Evolutionary conservation across 2,888 invertebrate genomes (phyloP).

Genomic region (Arenicola marina): DNA sequence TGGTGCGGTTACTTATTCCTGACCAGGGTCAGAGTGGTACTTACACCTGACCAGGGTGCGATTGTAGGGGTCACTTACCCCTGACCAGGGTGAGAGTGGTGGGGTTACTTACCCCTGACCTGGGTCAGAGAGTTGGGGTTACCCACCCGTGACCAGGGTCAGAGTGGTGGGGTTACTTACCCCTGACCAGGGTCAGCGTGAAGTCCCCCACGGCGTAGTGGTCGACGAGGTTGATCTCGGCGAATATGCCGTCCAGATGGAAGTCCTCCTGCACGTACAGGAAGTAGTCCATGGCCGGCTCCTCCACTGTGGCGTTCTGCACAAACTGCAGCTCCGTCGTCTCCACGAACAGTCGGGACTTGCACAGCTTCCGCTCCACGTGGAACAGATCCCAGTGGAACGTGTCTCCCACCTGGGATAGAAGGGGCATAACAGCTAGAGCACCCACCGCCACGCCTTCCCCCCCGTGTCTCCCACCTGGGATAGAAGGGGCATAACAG

Average conservation of each 20-base stretch:
- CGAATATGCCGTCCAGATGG: constrained; percentile 42
- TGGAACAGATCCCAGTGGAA: constrained; percentile 43
- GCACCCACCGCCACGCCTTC: too few species aligned
- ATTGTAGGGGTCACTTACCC: too few species aligned
- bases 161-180: too few species aligned
- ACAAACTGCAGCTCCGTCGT: constrained; percentile 30
- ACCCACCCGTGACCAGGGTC: too few species aligned
- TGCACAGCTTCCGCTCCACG: constrained; percentile 40
- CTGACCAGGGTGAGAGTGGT: too few species aligned
- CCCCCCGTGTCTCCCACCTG: too few species aligned
- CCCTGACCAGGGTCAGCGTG: constrained; percentile 21
- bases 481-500: too few species aligned
- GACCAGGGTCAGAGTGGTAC: too few species aligned
- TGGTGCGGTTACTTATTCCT: too few species aligned
- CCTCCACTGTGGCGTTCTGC: constrained; percentile 28
- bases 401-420: constrained; percentile 25
- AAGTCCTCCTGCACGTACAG: constrained; percentile 42
- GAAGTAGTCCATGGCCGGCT: constrained; percentile 39
- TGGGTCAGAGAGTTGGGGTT: too few species aligned
- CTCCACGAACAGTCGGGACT: constrained; percentile 42
- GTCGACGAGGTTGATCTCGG: constrained; percentile 38
- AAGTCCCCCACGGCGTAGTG: constrained; percentile 40
- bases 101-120: too few species aligned
- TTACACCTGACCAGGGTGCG: too few species aligned
- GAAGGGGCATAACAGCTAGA: background rate